A percentile compares a stretch with the other conserved stretches of the same genome.
phyloP scores from a whole-genome alignment of 2,113 vertebrate species.

The Hipposideros armiger region DNA sequence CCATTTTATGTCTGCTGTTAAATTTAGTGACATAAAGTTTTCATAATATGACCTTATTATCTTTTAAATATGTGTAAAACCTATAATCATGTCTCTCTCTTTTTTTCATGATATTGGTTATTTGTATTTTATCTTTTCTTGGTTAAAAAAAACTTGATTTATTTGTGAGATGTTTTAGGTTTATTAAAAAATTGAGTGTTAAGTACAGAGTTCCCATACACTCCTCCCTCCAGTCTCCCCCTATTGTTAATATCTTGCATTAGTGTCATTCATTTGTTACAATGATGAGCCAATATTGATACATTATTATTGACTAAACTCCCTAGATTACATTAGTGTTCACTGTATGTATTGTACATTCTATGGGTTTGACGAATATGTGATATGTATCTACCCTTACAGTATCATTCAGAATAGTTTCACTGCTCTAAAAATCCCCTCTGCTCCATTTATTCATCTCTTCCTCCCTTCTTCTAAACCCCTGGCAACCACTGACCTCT shows the following conservation, averaged over 20 bases:
- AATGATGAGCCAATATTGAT: not conserved
- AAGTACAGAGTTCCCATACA: not conserved
- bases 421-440: not conserved
- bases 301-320: not conserved
- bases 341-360: not conserved
- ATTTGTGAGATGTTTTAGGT: not conserved
- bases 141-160: not conserved
- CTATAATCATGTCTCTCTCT: not conserved
- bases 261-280: not conserved
- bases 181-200: not conserved
- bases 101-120: not conserved
- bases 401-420: not conserved
- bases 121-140: not conserved
- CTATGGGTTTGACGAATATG: not conserved
- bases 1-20: not conserved
- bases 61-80: slow-evolving; percentile 41
- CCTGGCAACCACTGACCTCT: not conserved
- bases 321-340: not conserved
- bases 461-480: not conserved
- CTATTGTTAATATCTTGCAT: not conserved
- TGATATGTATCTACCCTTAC: not conserved
- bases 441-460: not conserved
- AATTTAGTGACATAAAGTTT: not conserved
- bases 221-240: not conserved
- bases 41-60: not conserved